Base-by-base conservation (phyloP, 2,113 vertebrate genomes). In the Seriola aureovittata region DNA sequence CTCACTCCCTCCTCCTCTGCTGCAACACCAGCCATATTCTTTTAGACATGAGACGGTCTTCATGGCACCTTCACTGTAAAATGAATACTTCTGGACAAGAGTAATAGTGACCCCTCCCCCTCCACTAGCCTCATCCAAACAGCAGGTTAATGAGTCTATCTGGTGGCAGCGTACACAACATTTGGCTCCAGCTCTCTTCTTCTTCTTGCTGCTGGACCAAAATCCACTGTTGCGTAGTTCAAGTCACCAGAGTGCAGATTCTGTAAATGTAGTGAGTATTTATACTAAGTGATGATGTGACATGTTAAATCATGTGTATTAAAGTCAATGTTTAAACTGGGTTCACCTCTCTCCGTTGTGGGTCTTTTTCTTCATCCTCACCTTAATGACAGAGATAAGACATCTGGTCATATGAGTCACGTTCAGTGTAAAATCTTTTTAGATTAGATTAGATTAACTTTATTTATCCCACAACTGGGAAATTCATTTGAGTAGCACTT, bases 131-230 rank as follows among this genome's bases (percentile, higher is more conserved):
- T 48, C 4, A 48, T 52, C n/a, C 50, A 21, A n/a, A 40, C 19
- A 52, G 8, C 29, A 54, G 29, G 5, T 36, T 6, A 36, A 55
- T 5, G 23, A 75, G 54, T 36, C 32, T 71, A 17, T 69, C 19
- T 79, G 48, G 58, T 63, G 16, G 72, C 57, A 57, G 71, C 1
- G n/a, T 79, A 75, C 21, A 75, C 17, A 29, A 38, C 73, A 34
- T 36, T 38, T 13, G 34, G 0, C 3, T 34, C 13, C 62, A n/a
- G 5, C 11, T 70, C 11, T 32, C 4, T 64, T 14, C 4, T 46
- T n/a, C 23, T 55, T 62, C 55, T 32, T 8, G 16, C 0, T 58
- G 19, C 60, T 25, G 12, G 19, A 44, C 1, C 25, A 58, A 76
- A 46, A 40, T 5, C 62, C 65, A 82, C 16, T 0, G 65, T 38